These are phyloP conservation scores for Gobio gobio DNA, from an alignment of 2,113 vertebrate genomes.

Conservation along the genomic window DNA sequence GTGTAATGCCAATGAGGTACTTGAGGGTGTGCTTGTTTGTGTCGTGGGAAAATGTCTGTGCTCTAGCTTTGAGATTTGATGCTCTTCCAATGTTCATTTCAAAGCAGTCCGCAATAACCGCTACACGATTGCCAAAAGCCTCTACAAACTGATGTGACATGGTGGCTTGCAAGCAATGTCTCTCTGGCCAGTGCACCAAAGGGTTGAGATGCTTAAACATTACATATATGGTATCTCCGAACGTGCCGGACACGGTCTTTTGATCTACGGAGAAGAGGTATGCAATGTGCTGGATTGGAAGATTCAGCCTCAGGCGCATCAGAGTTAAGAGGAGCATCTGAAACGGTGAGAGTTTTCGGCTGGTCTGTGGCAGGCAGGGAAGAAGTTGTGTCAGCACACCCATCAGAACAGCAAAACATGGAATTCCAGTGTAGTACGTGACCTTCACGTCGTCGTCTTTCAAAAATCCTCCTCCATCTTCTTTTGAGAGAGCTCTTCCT, in stretches of 20 bases:
- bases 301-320: not conserved
- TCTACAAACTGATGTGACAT: constrained; percentile 30
- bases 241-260: not conserved
- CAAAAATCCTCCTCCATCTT: not conserved
- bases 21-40: not conserved
- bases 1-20: not conserved
- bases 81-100: not conserved
- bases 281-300: constrained; percentile 1
- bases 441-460: not conserved
- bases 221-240: not conserved
- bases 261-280: not conserved
- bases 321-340: not conserved
- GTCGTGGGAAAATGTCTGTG: not conserved
- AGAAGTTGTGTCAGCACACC: not conserved
- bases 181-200: constrained; percentile 30
- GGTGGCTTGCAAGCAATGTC: constrained; percentile 5
- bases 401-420: not conserved
- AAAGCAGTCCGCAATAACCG: constrained; percentile 24
- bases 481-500: not conserved
- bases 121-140: not conserved
- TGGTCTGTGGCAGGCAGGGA: not conserved
- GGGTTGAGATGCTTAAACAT: not conserved
- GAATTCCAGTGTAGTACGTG: not conserved
- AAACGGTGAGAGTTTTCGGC: not conserved
- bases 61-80: constrained; percentile 16